phyloP scores from a whole-genome alignment of 2,888 invertebrate species.

The Drosophila lacicola region DNA sequence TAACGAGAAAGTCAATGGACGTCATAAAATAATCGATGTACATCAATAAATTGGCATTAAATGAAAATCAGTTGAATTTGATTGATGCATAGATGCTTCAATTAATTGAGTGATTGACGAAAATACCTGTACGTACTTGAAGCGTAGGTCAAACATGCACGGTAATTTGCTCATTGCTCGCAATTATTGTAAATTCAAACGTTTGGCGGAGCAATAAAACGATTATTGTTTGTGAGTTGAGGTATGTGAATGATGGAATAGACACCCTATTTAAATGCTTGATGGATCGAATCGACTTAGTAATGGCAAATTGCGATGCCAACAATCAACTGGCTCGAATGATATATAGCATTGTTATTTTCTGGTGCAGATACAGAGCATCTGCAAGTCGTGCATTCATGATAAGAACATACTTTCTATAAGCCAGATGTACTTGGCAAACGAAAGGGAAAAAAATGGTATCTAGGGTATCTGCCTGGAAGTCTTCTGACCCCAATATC shows the following conservation, averaged over 20 bases:
- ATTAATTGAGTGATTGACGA: constrained; percentile 57
- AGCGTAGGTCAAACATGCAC: not conserved
- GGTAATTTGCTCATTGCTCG: not conserved
- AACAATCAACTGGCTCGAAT: no score
- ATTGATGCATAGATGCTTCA: constrained; percentile 59
- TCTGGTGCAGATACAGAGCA: no score
- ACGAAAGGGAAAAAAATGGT: no score
- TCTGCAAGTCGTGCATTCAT: no score
- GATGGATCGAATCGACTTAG: no score
- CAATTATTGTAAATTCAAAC: not conserved
- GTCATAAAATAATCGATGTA: constrained; percentile 58
- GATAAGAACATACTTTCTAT: no score
- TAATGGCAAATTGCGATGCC: no score
- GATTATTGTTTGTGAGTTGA: not conserved
- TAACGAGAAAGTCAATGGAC: constrained; percentile 39
- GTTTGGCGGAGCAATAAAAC: not conserved
- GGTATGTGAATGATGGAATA: not conserved
- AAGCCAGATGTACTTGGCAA: no score
- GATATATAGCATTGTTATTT: no score
- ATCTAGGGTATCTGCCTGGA: no score
- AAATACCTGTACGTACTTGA: constrained; percentile 5
- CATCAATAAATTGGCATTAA: constrained; percentile 56
- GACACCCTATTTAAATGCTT: no score
- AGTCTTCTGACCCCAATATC: no score
- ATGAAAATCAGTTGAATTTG: constrained; percentile 60